These are phyloP conservation scores for Passer domesticus DNA, from an alignment of 2,113 vertebrate species.

Conservation along the genomic window DNA sequence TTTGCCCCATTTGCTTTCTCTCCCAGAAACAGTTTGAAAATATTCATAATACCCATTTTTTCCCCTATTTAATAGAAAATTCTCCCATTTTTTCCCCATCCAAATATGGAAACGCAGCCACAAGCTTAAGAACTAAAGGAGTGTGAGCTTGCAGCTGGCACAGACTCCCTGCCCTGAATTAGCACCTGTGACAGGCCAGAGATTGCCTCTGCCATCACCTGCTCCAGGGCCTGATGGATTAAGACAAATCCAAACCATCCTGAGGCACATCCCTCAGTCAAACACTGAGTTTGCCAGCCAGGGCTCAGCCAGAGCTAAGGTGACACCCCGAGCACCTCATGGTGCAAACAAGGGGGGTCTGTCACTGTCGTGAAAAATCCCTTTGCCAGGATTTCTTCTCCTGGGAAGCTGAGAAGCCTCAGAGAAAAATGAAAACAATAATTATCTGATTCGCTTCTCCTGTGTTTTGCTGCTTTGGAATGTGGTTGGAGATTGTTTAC, in stretches of 20 bases:
- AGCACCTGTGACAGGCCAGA: not conserved
- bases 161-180: not conserved
- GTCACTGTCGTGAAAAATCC: too few species aligned
- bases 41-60: not conserved
- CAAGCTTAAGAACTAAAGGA: not conserved
- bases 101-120: not conserved
- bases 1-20: not conserved
- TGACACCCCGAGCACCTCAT: accelerated
- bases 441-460: too few species aligned
- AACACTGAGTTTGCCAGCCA: not conserved
- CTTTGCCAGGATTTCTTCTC: too few species aligned
- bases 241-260: not conserved
- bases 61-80: not conserved
- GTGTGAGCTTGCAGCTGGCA: not conserved
- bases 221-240: not conserved
- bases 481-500: too few species aligned
- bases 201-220: not conserved
- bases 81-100: not conserved
- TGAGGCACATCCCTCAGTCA: accelerated
- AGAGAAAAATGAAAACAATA: too few species aligned
- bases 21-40: not conserved
- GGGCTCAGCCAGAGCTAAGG: accelerated
- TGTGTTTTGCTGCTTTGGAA: too few species aligned
- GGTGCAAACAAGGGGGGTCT: accelerated
- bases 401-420: too few species aligned